phyloP scores from a whole-genome alignment of 2,113 vertebrate species.

The Pica pica region DNA sequence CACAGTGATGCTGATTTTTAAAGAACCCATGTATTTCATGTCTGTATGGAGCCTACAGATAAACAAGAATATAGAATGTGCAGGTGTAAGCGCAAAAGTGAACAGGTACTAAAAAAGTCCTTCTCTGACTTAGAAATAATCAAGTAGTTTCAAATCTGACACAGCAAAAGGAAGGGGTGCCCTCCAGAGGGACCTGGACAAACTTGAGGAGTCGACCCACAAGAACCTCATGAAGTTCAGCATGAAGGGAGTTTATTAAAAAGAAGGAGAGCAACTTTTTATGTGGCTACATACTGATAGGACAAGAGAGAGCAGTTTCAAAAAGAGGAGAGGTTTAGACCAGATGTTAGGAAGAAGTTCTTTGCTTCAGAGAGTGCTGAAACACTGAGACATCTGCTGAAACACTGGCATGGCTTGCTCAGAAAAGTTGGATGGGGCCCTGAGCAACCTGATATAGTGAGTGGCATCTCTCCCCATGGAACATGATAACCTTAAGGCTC shows the following conservation, averaged over 20 bases:
- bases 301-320: neutral
- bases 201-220: accelerated
- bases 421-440: neutral
- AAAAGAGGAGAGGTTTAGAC: neutral
- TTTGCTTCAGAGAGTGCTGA: neutral
- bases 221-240: neutral
- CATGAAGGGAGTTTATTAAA: neutral
- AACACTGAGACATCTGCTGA: accelerated
- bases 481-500: neutral
- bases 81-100: neutral
- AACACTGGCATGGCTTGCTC: too few relatives aligned
- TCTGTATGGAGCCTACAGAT: neutral
- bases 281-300: neutral
- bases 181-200: too few relatives aligned
- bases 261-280: neutral
- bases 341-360: neutral
- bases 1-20: neutral
- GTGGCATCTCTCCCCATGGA: neutral
- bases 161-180: neutral
- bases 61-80: neutral
- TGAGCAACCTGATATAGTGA: accelerated
- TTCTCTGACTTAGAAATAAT: neutral
- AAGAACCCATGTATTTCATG: neutral
- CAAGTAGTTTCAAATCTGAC: neutral
- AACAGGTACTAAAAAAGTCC: neutral